Evolutionary conservation across 1,140 invertebrate genomes (phyloP), one percentile per base, ranked within the genome.

Genomic region (Periplaneta americana): DNA sequence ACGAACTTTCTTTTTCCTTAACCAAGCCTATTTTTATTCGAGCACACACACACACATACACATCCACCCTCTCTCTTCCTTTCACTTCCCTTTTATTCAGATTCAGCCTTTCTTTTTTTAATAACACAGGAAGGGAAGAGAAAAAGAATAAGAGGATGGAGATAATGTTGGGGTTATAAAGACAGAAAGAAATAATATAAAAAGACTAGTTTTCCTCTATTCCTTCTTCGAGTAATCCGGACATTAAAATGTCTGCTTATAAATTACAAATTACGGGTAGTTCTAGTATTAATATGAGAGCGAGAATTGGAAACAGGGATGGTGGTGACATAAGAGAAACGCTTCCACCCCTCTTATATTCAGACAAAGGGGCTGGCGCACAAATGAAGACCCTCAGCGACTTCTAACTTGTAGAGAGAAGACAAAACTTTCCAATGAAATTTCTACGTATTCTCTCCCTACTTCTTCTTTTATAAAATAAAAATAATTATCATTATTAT

Each of bases 221-320:
- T n/a, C 28, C 39, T 78, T 78, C 37, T 75, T 80, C 75, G 80
- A 80, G 75, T 80, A 80, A 80, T 80, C 80, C 74, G 74, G 15
- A 80, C 80, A 80, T 80, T 80, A 80, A 80, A 80, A 75, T 80
- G 80, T 75, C 80, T 80, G 80, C 80, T 80, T 80, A 80, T 80
- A 80, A 80, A 80, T 80, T 80, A 80, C 80, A 80, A 80, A 80
- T 80, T 80, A 80, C 48, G 34, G 78, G 33, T 34, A 11, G 35
- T 31, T 36, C 34, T 28, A 36, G 36, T 36, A 34, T 15, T 28
- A 31, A 36, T 35, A 36, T 15, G 13, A 34, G 9, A 39, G 76
- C 22, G 76, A 39, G 36, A 36, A 78, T 39, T 78, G 76, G 76
- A 78, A 78, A 78, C 76, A 78, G 35, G 76, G 28, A 78, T 78